Percentiles rank a stretch among this genome's conserved stretches.
Evolutionary conservation across 2,113 vertebrate species (phyloP).

Genomic region (Ageneiosus marmoratus): DNA sequence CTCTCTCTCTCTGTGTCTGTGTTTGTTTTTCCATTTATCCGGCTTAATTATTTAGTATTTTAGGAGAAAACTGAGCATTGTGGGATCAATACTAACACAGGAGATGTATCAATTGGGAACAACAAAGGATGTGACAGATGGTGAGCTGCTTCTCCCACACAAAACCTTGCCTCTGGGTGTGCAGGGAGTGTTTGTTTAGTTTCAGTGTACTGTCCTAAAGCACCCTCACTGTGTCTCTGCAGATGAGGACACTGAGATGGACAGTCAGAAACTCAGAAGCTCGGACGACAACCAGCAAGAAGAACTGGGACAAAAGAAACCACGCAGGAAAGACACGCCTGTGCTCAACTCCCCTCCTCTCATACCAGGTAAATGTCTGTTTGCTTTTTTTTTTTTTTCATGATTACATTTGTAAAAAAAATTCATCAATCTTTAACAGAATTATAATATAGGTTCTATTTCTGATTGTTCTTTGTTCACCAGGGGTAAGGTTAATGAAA

Average conservation of each 20-base stretch:
- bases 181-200: neutral
- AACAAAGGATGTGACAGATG: constrained; percentile 49
- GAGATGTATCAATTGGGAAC: neutral
- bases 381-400: neutral
- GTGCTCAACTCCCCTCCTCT: constrained; percentile 79
- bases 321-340: constrained; percentile 88
- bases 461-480: constrained; percentile 30
- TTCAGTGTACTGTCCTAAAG: neutral
- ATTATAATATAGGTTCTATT: neutral
- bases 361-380: constrained; percentile 75
- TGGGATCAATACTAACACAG: neutral
- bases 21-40: neutral
- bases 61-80: neutral
- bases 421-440: neutral
- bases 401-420: neutral
- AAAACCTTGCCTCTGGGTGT: constrained; percentile 12
- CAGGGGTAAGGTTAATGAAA: constrained; percentile 78
- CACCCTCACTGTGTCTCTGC: neutral
- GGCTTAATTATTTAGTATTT: neutral
- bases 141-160: constrained; percentile 10
- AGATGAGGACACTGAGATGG: constrained; percentile 48
- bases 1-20: neutral
- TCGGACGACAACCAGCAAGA: constrained; percentile 65
- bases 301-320: constrained; percentile 81
- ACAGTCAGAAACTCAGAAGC: constrained; percentile 59